phyloP scores from a whole-genome alignment of 2,113 vertebrate species.

The Triplophysa tibetana region DNA sequence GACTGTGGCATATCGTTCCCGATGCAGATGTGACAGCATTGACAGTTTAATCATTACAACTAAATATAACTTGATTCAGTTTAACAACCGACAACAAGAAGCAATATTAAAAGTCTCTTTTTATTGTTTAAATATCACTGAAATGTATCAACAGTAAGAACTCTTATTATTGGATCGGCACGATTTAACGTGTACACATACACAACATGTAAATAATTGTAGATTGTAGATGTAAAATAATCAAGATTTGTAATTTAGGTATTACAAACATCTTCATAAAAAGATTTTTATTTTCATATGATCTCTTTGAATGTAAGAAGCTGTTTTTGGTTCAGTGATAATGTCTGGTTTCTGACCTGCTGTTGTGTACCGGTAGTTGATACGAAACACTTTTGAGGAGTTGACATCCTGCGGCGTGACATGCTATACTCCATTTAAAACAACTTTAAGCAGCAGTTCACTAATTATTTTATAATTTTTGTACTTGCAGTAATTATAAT shows the following conservation, averaged over 20 bases:
- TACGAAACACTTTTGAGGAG: no score
- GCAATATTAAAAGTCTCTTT: conserved; percentile 13
- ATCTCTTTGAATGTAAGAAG: neutral
- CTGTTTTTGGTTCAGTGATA: neutral
- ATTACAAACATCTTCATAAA: no score
- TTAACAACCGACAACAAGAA: neutral
- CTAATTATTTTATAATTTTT: no score
- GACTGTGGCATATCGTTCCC: no score
- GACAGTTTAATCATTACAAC: conserved; percentile 15
- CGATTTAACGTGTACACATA: no score
- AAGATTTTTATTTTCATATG: neutral
- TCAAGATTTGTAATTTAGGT: no score
- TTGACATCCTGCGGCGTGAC: neutral
- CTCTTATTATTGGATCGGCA: no score
- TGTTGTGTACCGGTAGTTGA: neutral
- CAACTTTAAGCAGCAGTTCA: no score
- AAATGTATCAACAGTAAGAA: no score
- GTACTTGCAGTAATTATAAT: no score
- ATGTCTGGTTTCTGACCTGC: neutral
- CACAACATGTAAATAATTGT: no score
- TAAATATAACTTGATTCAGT: neutral
- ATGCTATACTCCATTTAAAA: neutral
- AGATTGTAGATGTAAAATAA: no score
- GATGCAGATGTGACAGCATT: conserved; percentile 3
- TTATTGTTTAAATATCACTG: conserved; percentile 20